Evolutionary conservation across 1,140 invertebrate genomes (phyloP).

Genomic region (Euglossa dilemma): DNA sequence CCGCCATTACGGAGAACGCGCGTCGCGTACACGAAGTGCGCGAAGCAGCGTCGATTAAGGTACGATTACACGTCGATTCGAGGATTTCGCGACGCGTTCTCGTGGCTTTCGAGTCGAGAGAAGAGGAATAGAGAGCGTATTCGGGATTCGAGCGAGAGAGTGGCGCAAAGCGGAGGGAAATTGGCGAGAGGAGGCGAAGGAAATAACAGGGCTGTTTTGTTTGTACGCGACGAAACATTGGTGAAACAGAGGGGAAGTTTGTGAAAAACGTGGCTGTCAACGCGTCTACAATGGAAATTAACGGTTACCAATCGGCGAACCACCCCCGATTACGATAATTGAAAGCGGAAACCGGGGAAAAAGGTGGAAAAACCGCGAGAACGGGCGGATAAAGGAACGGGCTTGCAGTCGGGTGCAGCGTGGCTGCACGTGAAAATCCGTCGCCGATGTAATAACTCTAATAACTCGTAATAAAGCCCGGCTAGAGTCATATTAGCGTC

Average conservation of each 20-base stretch:
- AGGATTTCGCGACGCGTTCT: no score
- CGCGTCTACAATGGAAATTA: neutral
- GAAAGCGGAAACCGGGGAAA: neutral
- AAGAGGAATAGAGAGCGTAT: no score
- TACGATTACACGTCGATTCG: no score
- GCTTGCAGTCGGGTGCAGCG: constrained; percentile 35
- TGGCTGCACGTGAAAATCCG: constrained; percentile 75
- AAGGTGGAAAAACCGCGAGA: constrained; percentile 24
- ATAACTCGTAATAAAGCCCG: constrained; percentile 82
- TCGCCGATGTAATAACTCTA: constrained; percentile 80
- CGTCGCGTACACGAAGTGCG: no score
- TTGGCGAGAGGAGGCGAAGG: no score
- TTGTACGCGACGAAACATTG: no score
- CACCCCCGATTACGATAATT: constrained; percentile 32
- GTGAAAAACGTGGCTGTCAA: neutral
- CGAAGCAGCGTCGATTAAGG: no score
- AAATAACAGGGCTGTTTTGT: no score
- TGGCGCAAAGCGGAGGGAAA: no score
- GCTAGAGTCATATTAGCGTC: constrained; percentile 82
- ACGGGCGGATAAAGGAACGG: constrained; percentile 3
- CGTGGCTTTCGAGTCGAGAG: no score
- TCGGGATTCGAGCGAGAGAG: no score
- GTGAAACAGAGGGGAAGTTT: neutral
- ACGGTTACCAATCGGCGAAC: neutral
- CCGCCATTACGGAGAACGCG: constrained; percentile 16